A percentile compares a stretch with the other conserved stretches of the same genome.
Evolutionary conservation across 2,888 invertebrate species (phyloP).

Genomic region (Lamellibrachia columna): DNA sequence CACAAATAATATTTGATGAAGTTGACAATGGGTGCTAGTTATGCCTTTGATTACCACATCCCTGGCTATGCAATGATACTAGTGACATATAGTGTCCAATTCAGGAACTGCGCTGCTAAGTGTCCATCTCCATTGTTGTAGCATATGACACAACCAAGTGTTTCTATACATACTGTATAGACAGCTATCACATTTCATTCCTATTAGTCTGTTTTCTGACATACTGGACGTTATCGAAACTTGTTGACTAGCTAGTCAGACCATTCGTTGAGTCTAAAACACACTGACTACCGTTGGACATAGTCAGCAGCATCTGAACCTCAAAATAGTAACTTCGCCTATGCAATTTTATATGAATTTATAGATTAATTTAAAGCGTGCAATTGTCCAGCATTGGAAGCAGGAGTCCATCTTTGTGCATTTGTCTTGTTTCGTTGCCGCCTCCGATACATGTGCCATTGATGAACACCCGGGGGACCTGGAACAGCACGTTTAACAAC

Average conservation of each 20-base stretch:
- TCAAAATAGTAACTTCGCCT: neutral
- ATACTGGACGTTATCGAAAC: too few species aligned
- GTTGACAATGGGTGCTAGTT: neutral
- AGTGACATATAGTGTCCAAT: too few species aligned
- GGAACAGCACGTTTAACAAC: neutral
- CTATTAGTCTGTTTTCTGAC: too few species aligned
- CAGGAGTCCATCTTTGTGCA: slow-evolving; percentile 19
- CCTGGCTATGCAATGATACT: too few species aligned
- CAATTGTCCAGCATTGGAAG: neutral
- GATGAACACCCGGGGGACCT: slow-evolving; percentile 18
- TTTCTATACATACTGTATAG: too few species aligned
- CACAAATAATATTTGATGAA: too few species aligned
- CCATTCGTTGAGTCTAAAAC: too few species aligned
- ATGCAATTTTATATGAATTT: neutral
- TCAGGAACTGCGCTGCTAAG: too few species aligned
- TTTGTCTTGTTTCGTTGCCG: slow-evolving; percentile 21
- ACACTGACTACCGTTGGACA: neutral
- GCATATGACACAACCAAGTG: too few species aligned
- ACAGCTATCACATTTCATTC: too few species aligned
- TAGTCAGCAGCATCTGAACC: neutral
- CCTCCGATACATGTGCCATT: slow-evolving; percentile 24
- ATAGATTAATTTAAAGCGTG: neutral
- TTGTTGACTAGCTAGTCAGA: neutral
- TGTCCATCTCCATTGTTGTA: too few species aligned
- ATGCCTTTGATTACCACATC: neutral